These are phyloP conservation scores for Nasonia longicornis DNA, from an alignment of 1,140 invertebrate species.

Conservation along the genomic window DNA sequence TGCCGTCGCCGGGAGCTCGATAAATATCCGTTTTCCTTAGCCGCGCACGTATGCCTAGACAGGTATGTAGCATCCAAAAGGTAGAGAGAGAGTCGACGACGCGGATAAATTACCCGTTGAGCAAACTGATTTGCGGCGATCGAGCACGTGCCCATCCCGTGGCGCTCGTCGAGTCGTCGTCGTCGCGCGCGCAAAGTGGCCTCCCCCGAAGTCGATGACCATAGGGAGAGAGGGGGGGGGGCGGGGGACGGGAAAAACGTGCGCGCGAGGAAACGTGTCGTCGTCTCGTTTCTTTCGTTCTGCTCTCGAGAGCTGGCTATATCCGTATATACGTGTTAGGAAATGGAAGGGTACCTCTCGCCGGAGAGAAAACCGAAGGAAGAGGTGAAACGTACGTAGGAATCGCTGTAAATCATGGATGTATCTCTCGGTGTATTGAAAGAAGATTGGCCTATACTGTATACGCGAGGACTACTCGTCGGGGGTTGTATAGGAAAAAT, in stretches of 20 bases:
- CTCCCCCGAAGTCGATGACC: slow-evolving; percentile 12
- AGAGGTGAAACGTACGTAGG: slow-evolving; percentile 9
- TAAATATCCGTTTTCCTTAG: slow-evolving; percentile 42
- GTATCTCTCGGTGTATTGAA: slow-evolving; percentile 2
- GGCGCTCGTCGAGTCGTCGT: slow-evolving; percentile 1
- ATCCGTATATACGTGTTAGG: background rate
- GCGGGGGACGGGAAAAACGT: background rate
- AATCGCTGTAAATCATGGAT: slow-evolving; percentile 12
- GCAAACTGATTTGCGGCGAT: slow-evolving; percentile 42
- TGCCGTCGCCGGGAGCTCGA: background rate
- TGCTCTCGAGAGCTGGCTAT: background rate
- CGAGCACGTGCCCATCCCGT: slow-evolving; percentile 21
- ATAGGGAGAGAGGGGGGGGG: background rate
- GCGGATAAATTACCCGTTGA: slow-evolving; percentile 34
- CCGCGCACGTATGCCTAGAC: background rate
- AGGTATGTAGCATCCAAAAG: too few relatives aligned
- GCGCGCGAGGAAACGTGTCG: background rate
- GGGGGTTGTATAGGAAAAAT: background rate
- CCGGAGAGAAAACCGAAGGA: background rate
- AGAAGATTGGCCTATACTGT: background rate
- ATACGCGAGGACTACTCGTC: background rate
- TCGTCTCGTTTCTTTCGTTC: background rate
- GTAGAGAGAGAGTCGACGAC: background rate
- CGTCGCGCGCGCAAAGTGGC: background rate
- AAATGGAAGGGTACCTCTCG: background rate